These are phyloP conservation scores for Boloria euphrosyne DNA, from an alignment of 2,888 invertebrate species.

Conservation along the genomic window DNA sequence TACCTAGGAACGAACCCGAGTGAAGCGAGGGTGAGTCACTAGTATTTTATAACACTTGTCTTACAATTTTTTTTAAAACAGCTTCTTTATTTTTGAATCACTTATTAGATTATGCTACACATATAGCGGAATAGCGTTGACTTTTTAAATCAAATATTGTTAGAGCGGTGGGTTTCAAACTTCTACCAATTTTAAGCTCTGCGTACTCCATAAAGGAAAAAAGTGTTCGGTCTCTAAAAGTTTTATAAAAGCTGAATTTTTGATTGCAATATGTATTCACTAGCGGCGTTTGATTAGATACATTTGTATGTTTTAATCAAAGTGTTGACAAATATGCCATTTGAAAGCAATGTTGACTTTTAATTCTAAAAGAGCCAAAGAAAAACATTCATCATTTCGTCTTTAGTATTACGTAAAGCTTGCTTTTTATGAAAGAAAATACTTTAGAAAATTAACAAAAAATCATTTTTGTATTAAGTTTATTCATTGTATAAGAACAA, in stretches of 20 bases:
- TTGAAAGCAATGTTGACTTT: constrained; percentile 7
- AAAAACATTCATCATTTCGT: constrained; percentile 1
- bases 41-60: too few species aligned
- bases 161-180: constrained; percentile 32
- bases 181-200: constrained; percentile 27
- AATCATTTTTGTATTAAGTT: too few species aligned
- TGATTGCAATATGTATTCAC: constrained; percentile 33
- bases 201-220: constrained; percentile 22
- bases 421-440: too few species aligned
- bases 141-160: constrained; percentile 28
- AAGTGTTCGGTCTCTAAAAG: constrained; percentile 12
- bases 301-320: constrained; percentile 26
- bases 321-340: constrained; percentile 24
- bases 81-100: background rate
- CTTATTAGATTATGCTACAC: constrained; percentile 6
- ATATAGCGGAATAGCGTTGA: constrained; percentile 3
- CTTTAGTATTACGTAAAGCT: background rate
- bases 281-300: constrained; percentile 33
- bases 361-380: background rate
- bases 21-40: too few species aligned
- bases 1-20: too few species aligned
- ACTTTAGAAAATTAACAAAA: too few species aligned
- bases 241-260: constrained; percentile 33
- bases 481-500: too few species aligned
- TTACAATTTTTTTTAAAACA: too few species aligned